These are phyloP conservation scores for Thalassophryne amazonica DNA, from an alignment of 2,797 vertebrate species.

Conservation along the genomic window DNA sequence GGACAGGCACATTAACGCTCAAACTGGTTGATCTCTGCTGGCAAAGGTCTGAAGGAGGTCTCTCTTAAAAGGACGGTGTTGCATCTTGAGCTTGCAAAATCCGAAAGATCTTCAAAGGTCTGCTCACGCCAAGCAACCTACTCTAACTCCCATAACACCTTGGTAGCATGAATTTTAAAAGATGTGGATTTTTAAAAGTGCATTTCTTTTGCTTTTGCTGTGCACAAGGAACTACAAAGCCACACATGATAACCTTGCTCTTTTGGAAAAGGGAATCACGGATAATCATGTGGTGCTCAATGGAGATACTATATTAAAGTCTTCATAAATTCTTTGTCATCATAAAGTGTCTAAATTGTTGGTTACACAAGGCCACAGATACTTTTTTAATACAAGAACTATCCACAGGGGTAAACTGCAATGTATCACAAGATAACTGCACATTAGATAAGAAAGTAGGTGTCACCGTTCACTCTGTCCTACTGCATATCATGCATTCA, in stretches of 20 bases:
- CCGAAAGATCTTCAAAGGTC: conserved; percentile 66
- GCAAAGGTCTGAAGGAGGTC: conserved; percentile 71
- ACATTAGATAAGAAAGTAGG: conserved; percentile 67
- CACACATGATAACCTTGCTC: conserved; percentile 5
- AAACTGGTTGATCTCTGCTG: conserved; percentile 73
- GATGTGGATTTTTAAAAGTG: conserved; percentile 42
- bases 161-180: conserved; percentile 43
- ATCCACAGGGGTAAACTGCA: conserved; percentile 70
- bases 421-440: conserved; percentile 79
- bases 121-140: conserved; percentile 35
- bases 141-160: conserved; percentile 34
- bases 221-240: conserved; percentile 17
- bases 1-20: conserved; percentile 69
- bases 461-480: conserved; percentile 31
- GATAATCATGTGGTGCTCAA: conserved; percentile 36
- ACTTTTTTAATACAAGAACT: conserved; percentile 58
- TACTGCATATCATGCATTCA: conserved; percentile 42
- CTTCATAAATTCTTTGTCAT: conserved; percentile 51
- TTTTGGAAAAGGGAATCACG: conserved; percentile 32
- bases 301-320: conserved; percentile 54
- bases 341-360: conserved; percentile 62
- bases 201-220: conserved; percentile 40
- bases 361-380: conserved; percentile 66
- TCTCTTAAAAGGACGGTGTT: conserved; percentile 65
- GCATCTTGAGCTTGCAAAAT: conserved; percentile 63